Base-by-base conservation (phyloP, 2,797 vertebrate species). In the Cyprinodon diabolis region DNA sequence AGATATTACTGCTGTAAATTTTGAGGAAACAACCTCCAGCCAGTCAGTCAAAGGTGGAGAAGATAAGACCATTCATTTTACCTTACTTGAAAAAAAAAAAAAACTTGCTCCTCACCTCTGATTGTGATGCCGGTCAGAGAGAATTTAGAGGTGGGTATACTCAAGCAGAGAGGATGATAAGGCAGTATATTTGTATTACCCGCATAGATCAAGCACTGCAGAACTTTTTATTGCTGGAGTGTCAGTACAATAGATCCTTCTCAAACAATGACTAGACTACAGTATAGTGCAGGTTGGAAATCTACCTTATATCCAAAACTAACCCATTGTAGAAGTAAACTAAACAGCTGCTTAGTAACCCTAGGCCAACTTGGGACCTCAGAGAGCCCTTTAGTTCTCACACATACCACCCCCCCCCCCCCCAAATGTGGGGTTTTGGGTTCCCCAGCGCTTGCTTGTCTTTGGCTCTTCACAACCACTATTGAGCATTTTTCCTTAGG, bases 1-100 rank as follows among this genome's bases (percentile, higher is more conserved):
- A 35, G 57, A 60, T 37, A 60, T 60, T 60, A 37, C 14, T 37
- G 57, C 30, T 60, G 57, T 60, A 60, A 60, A 60, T 60, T 60
- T 60, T 37, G 23, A 35, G 57, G 30, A 60, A 58, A 60, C 57
- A 60, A 60, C 57, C 57, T 60, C 15, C 30, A 60, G 15, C 15
- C 30, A 60, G 8, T 14, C 56, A 58, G 25, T 35, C 25, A 58
- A 25, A 11, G 13, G 57, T 35, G 35, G 30, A 60, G 30, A 7
- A 60, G 57, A 60, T 60, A 60, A 60, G 30, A 60, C 30, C 57
- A 60, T 60, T 17, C 30, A 60, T 60, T 60, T 60, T 7, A 17
- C 7, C 57, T 8, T 60, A 37, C 7, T 35, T 37, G 30, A 8
- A 7, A 19, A 30, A 30, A 30, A 35, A 2, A 2, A 23, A 55